Conservation (phyloP, 2,888 invertebrate species). For the Platycheirus rosarum region DNA sequence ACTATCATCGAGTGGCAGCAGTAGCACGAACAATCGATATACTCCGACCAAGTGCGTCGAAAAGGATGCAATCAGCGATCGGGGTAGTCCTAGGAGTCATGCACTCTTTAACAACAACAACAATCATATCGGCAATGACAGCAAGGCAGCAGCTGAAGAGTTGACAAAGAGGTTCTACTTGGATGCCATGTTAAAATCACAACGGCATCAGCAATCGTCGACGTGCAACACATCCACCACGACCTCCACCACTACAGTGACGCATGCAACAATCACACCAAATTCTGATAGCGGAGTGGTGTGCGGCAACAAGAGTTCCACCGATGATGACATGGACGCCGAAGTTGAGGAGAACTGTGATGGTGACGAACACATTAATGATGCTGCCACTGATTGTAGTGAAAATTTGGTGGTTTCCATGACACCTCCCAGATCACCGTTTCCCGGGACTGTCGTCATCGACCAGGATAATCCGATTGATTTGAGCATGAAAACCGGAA, state of each 20-base stretch:
- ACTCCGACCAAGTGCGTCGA: conserved; percentile 76
- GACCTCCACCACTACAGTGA: conserved; percentile 70
- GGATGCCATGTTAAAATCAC: conserved; percentile 89
- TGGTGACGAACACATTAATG: conserved; percentile 52
- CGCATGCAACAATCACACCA: conserved; percentile 77
- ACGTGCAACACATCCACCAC: conserved; percentile 76
- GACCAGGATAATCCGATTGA: conserved; percentile 90
- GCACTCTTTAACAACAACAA: conserved; percentile 79
- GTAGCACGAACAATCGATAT: conserved; percentile 77
- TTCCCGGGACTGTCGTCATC: conserved; percentile 75
- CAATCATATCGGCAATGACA: conserved; percentile 82
- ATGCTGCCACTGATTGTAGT: conserved; percentile 79
- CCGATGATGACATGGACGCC: conserved; percentile 77
- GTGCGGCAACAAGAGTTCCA: conserved; percentile 76
- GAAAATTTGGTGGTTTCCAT: conserved; percentile 84
- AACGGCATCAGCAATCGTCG: conserved; percentile 82
- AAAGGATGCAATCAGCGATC: conserved; percentile 68
- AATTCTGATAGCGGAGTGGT: conserved; percentile 81
- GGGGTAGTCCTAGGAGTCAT: conserved; percentile 56
- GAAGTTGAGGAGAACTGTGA: conserved; percentile 67
- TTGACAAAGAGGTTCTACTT: conserved; percentile 89
- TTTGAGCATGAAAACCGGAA: conserved; percentile 88
- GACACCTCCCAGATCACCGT: conserved; percentile 84
- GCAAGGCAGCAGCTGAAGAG: conserved; percentile 86
- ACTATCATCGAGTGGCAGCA: conserved; percentile 42